Conservation (phyloP, 2,888 invertebrate genomes). For the Altica lythri region DNA sequence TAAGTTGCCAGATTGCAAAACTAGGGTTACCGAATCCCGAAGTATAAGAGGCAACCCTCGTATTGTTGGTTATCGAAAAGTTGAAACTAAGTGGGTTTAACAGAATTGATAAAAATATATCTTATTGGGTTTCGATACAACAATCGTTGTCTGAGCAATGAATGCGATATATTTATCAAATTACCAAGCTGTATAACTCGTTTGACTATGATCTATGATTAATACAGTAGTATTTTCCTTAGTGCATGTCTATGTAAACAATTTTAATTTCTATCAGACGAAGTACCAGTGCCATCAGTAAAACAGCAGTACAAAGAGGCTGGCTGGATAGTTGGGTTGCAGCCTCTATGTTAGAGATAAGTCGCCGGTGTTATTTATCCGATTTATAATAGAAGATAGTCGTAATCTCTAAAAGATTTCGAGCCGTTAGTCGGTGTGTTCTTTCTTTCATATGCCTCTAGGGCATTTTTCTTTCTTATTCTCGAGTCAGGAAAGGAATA, state of each 20-base stretch:
- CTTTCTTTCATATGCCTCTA: slow-evolving; percentile 25
- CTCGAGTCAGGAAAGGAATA: slow-evolving; percentile 24
- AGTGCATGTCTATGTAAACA: background rate
- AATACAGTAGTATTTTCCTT: no score
- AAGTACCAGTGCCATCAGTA: slow-evolving; percentile 1
- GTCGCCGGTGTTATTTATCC: slow-evolving; percentile 26
- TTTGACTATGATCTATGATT: no score
- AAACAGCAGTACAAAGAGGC: slow-evolving; percentile 21
- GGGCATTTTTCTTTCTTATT: slow-evolving; percentile 29
- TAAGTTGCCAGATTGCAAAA: no score
- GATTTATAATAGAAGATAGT: slow-evolving; percentile 31
- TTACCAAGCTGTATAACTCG: no score
- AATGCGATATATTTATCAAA: no score
- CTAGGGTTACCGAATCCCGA: no score
- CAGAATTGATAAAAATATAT: no score
- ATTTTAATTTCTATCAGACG: slow-evolving; percentile 9
- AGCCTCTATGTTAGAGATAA: slow-evolving; percentile 18
- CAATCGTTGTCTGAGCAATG: no score
- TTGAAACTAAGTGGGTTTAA: no score
- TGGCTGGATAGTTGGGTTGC: background rate
- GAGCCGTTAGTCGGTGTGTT: slow-evolving; percentile 32
- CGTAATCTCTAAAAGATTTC: slow-evolving; percentile 29
- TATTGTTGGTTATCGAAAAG: no score
- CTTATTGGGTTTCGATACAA: no score
- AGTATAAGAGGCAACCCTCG: no score